These are phyloP conservation scores for Stigmatopora argus DNA, from an alignment of 2,113 vertebrate species.

Conservation along the genomic window DNA sequence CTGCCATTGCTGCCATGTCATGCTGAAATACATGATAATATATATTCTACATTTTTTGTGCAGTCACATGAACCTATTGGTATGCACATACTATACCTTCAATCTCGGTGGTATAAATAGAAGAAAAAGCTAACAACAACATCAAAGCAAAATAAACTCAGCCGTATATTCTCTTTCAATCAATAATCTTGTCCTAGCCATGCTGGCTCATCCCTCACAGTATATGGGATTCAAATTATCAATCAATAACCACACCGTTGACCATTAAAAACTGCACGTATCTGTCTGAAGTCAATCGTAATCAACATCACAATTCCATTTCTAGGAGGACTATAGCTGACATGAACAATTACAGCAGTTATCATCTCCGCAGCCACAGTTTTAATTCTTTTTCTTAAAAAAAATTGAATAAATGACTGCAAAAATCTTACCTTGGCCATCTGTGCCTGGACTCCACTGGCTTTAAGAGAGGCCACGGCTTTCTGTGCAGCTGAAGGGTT, in stretches of 20 bases:
- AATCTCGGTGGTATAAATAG: neutral
- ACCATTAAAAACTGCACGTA: slow-evolving; percentile 17
- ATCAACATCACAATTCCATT: neutral
- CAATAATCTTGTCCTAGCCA: slow-evolving; percentile 27
- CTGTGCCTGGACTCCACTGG: slow-evolving; percentile 96
- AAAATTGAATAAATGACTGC: slow-evolving; percentile 2
- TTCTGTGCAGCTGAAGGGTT: slow-evolving; percentile 98
- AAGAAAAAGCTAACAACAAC: neutral
- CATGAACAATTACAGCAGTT: neutral
- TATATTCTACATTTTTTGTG: neutral
- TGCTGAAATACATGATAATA: slow-evolving; percentile 17
- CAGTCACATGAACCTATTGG: neutral
- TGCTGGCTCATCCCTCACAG: slow-evolving; percentile 28
- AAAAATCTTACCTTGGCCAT: slow-evolving; percentile 91
- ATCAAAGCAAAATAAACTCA: neutral
- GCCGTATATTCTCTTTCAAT: slow-evolving; percentile 15
- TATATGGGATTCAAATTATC: neutral
- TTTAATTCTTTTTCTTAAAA: neutral
- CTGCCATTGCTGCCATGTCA: neutral
- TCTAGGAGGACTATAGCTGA: slow-evolving; percentile 1
- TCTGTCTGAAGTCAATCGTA: slow-evolving; percentile 21
- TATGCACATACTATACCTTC: neutral
- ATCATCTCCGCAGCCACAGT: neutral
- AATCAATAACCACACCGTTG: slow-evolving; percentile 23
- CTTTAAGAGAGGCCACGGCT: slow-evolving; percentile 95